Conservation (phyloP, 2,113 vertebrate genomes). For the Paramormyrops kingsleyae region DNA sequence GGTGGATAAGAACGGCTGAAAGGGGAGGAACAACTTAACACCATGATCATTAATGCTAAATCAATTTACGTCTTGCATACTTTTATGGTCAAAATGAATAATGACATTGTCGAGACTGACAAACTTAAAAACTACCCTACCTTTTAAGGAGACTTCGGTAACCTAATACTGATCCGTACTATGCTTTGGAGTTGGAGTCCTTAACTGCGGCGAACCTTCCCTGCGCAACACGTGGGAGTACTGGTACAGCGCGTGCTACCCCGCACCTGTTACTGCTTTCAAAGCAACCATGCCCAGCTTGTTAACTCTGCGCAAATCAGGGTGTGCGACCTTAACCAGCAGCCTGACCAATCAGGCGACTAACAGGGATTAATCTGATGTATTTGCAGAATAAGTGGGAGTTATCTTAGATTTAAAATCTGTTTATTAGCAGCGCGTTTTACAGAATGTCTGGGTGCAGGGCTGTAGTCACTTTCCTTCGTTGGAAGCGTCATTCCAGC, state of each 20-base stretch:
- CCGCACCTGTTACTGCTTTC: background rate
- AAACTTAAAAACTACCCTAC: background rate
- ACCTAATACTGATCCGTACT: background rate
- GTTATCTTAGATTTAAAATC: background rate
- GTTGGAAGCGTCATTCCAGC: background rate
- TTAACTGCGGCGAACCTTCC: background rate
- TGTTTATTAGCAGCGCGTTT: background rate
- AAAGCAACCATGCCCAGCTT: background rate
- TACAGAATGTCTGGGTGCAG: background rate
- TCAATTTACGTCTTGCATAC: background rate
- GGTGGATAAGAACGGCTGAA: background rate
- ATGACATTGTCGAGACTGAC: background rate
- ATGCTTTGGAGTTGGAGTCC: background rate
- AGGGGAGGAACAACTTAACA: background rate
- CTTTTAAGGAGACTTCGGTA: background rate
- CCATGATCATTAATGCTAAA: background rate
- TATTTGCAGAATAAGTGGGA: background rate
- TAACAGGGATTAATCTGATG: background rate
- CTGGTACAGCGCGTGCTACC: background rate
- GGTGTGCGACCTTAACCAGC: background rate
- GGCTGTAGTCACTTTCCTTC: background rate
- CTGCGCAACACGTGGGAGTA: background rate
- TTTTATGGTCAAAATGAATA: background rate
- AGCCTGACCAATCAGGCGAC: background rate
- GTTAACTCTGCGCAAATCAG: background rate